These are phyloP conservation scores for Serrognathus titanus DNA, from an alignment of 2,888 invertebrate genomes.

Conservation along the genomic window DNA sequence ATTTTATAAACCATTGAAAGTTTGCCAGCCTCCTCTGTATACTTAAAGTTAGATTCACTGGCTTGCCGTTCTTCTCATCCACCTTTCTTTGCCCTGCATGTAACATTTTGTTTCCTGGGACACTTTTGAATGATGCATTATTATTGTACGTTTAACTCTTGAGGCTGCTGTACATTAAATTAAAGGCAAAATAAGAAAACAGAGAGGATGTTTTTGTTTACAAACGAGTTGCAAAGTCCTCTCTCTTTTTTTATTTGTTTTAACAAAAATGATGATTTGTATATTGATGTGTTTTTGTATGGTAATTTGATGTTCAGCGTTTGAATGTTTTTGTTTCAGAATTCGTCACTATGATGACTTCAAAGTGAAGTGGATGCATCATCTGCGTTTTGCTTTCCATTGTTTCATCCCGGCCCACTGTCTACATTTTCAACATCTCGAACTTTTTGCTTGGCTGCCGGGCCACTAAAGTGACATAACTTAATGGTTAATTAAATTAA, in stretches of 20 bases:
- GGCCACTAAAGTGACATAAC: constrained; percentile 46
- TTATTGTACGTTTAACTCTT: too few species aligned
- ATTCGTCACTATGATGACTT: constrained; percentile 99
- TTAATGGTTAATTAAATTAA: constrained; percentile 42
- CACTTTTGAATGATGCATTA: too few species aligned
- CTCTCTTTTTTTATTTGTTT: background rate
- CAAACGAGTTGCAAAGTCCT: background rate
- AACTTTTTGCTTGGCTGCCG: constrained; percentile 47
- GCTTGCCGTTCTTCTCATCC: too few species aligned
- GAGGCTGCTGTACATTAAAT: too few species aligned
- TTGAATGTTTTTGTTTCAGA: constrained; percentile 64
- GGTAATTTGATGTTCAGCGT: background rate
- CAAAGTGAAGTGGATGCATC: constrained; percentile 85
- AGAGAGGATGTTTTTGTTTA: too few species aligned
- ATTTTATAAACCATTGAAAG: too few species aligned
- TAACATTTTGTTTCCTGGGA: too few species aligned
- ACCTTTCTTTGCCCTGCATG: too few species aligned
- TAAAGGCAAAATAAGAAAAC: too few species aligned
- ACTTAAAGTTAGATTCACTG: too few species aligned
- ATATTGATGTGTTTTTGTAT: background rate
- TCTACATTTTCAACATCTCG: constrained; percentile 43
- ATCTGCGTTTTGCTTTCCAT: constrained; percentile 46
- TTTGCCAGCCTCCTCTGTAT: too few species aligned
- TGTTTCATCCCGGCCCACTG: constrained; percentile 49
- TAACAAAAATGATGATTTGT: background rate